Conservation (phyloP, 2,888 invertebrate species). For the Eudemis profundana region DNA sequence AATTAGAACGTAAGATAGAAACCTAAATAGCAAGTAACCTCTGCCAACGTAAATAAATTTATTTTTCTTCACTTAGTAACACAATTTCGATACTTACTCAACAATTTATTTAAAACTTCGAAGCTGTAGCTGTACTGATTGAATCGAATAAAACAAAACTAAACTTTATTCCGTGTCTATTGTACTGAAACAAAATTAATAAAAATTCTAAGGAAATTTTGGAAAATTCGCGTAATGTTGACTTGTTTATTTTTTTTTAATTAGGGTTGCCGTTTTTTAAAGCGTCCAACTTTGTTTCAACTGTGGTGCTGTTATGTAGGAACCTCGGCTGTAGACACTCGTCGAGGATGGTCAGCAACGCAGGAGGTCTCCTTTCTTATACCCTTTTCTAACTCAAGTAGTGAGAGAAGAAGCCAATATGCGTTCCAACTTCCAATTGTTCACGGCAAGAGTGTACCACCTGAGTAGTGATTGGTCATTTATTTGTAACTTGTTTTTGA, state of each 20-base stretch:
- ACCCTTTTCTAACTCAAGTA: no score
- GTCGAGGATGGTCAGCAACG: no score
- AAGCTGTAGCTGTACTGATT: not conserved
- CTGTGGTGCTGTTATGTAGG: no score
- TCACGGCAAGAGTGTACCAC: no score
- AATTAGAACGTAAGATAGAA: conserved; percentile 1
- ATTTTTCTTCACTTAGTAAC: not conserved
- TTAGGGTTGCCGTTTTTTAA: not conserved
- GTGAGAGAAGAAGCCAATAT: no score
- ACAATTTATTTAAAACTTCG: not conserved
- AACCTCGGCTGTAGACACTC: no score
- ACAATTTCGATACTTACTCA: not conserved
- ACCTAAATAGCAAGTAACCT: conserved; percentile 11
- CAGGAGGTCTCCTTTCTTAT: no score
- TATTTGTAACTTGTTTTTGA: no score
- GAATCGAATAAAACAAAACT: not conserved
- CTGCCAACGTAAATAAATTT: conserved; percentile 6
- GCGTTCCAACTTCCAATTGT: no score
- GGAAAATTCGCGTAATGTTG: conserved; percentile 35
- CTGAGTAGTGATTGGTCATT: no score
- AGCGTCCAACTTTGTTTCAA: no score
- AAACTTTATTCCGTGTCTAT: not conserved
- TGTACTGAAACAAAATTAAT: not conserved
- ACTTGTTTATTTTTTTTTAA: conserved; percentile 16
- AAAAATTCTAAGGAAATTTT: conserved; percentile 29